phyloP scores from a whole-genome alignment of 2,113 vertebrate species.

The Haliaeetus leucogaster region DNA sequence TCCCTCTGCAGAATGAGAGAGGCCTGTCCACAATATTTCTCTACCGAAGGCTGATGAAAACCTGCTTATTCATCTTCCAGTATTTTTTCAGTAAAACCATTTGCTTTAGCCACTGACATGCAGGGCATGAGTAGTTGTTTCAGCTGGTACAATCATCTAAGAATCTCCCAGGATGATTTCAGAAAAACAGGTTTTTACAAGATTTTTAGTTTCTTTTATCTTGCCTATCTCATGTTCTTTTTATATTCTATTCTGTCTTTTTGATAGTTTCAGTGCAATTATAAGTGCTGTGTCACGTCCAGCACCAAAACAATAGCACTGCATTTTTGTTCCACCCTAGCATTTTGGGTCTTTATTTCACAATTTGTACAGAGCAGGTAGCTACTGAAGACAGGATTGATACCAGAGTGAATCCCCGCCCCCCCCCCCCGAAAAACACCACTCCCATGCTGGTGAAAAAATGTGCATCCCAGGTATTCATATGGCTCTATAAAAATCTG shows the following conservation, averaged over 20 bases:
- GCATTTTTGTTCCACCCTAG: not conserved
- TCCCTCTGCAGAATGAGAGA: not conserved
- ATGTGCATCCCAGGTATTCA: not conserved
- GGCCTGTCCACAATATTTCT: not conserved
- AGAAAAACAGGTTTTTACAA: not conserved
- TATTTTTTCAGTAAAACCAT: not conserved
- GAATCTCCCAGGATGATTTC: not conserved
- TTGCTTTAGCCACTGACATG: not conserved
- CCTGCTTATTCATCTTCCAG: not conserved
- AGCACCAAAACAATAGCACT: not conserved
- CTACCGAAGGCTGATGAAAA: not conserved
- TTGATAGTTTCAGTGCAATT: not conserved
- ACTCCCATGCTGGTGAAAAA: not conserved
- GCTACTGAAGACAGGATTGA: not conserved
- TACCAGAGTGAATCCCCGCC: not conserved
- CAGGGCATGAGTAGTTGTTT: not conserved
- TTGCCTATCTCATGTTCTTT: not conserved
- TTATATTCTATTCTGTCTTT: not conserved
- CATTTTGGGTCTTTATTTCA: not conserved
- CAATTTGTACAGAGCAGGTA: not conserved
- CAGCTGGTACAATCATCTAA: not conserved
- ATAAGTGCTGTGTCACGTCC: not conserved
- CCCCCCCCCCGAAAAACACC: not conserved
- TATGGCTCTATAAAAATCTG: not conserved
- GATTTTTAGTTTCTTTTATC: not conserved